Evolutionary conservation across 2,888 invertebrate genomes (phyloP).

Genomic region (Drosophila picticornis): DNA sequence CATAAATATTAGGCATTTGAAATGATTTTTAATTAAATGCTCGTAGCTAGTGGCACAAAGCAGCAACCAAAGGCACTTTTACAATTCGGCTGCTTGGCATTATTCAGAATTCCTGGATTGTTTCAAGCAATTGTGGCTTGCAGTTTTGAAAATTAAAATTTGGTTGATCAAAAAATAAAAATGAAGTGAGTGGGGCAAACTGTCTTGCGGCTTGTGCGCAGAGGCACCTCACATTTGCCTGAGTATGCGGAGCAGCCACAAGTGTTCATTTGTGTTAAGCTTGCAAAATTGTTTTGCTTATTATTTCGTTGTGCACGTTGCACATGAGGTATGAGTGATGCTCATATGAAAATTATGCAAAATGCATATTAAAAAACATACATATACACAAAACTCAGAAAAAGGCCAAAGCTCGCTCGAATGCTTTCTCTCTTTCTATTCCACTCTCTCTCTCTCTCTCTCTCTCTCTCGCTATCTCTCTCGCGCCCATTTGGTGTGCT

Average conservation of each 20-base stretch:
- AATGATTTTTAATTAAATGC: slow-evolving; percentile 53
- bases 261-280: slow-evolving; percentile 79
- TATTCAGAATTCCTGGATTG: neutral
- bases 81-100: too few species aligned
- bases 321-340: slow-evolving; percentile 79
- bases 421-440: slow-evolving; percentile 2
- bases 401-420: slow-evolving; percentile 16
- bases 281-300: slow-evolving; percentile 77
- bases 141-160: slow-evolving; percentile 11
- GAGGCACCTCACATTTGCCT: neutral
- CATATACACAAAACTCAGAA: neutral
- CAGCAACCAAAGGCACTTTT: neutral
- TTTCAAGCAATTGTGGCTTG: slow-evolving; percentile 16
- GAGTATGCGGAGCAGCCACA: slow-evolving; percentile 31
- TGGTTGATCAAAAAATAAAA: slow-evolving; percentile 3
- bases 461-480: slow-evolving; percentile 3
- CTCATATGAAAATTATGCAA: slow-evolving; percentile 81
- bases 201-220: slow-evolving; percentile 5
- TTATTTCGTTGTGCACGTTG: slow-evolving; percentile 59
- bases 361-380: slow-evolving; percentile 71
- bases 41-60: slow-evolving; percentile 39
- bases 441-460: neutral
- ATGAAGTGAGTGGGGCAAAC: neutral
- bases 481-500: slow-evolving; percentile 17
- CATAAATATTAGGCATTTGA: neutral